Evolutionary conservation across 2,797 vertebrate species (phyloP).

Genomic region (Microctenopoma stevenorrisi): DNA sequence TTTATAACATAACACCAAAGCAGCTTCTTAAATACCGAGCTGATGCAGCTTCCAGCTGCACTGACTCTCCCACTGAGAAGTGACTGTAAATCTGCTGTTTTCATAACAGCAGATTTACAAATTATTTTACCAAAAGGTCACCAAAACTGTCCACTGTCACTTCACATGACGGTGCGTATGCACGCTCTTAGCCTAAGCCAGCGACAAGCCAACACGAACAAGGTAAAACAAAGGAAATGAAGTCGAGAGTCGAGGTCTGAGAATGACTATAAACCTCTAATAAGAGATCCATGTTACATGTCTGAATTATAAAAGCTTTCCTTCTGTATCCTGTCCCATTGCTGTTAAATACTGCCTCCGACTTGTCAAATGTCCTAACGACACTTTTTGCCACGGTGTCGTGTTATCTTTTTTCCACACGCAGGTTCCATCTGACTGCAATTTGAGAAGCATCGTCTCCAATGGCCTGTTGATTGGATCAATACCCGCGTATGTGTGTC

Average conservation of each 20-base stretch:
- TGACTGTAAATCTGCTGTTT: background rate
- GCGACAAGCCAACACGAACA: background rate
- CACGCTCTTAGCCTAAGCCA: background rate
- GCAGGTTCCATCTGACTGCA: conserved; percentile 48
- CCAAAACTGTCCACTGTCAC: background rate
- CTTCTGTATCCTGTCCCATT: no score
- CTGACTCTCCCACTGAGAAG: no score
- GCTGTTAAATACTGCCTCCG: conserved; percentile 11
- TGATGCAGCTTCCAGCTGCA: no score
- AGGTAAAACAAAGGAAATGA: background rate
- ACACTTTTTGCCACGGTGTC: conserved; percentile 38
- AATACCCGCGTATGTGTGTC: conserved; percentile 59
- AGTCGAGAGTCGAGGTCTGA: background rate
- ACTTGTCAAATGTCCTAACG: conserved; percentile 35
- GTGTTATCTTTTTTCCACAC: conserved; percentile 43
- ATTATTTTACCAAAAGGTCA: no score
- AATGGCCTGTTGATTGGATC: conserved; percentile 49
- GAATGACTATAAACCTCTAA: background rate
- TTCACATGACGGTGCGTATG: background rate
- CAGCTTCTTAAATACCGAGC: no score
- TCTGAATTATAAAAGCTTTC: background rate
- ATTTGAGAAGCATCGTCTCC: conserved; percentile 50
- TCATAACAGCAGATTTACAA: no score
- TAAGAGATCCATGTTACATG: no score
- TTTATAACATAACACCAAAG: no score